A percentile compares a stretch with the other conserved stretches of the same genome.
Conservation (phyloP, 2,113 vertebrate genomes). For the Mus spicilegus region DNA sequence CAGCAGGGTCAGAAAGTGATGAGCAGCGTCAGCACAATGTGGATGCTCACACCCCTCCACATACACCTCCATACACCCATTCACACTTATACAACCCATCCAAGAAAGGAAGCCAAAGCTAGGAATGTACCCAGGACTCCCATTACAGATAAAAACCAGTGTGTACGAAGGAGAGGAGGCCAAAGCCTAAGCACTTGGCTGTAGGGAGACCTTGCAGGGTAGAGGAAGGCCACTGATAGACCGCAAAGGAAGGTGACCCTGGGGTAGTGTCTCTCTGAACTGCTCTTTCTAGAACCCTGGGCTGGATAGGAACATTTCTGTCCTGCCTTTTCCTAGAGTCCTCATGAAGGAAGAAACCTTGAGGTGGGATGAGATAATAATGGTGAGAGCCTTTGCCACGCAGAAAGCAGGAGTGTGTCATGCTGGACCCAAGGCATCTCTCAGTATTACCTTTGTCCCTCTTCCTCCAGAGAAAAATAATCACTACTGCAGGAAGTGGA, state of each 20-base stretch:
- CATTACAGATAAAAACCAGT: neutral
- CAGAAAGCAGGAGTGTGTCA: neutral
- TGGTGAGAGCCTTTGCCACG: neutral
- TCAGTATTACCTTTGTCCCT: neutral
- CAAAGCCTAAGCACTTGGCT: rapidly evolving
- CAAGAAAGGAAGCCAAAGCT: neutral
- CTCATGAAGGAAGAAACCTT: neutral
- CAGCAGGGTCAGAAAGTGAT: neutral
- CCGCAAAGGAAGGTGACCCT: too few species aligned
- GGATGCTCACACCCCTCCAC: neutral
- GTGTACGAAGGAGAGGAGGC: too few species aligned
- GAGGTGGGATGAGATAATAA: neutral
- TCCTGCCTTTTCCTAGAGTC: neutral
- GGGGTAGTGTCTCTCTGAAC: neutral
- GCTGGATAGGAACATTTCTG: neutral
- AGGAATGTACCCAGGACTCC: neutral
- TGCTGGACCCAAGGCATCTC: neutral
- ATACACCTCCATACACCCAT: neutral
- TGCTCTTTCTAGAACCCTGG: neutral
- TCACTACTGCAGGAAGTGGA: neutral
- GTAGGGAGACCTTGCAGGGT: rapidly evolving
- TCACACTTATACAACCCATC: neutral
- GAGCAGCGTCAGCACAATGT: neutral
- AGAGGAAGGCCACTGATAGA: neutral
- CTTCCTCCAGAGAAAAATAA: neutral